Evolutionary conservation across 2,797 vertebrate genomes (phyloP), one percentile per base, ranked within the genome.

Genomic region (Eulemur coronatus): DNA sequence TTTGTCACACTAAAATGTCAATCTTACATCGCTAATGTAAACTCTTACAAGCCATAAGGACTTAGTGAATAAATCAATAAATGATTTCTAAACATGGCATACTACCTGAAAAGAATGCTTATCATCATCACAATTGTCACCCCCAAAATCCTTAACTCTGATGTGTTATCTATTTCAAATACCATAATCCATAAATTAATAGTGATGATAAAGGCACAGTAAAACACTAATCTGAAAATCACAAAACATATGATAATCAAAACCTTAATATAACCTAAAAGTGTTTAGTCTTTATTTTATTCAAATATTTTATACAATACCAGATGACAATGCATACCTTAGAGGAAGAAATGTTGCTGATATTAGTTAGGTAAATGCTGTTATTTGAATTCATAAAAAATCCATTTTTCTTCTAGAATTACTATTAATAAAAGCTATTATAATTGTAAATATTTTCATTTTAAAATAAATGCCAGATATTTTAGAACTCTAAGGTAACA

Each of bases 391-490:
- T 91, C 67, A 95, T 84, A 82, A n/a, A 94, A 20, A 20, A 97
- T 14, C 28, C 38, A 41, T 90, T 95, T 22, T 82, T 90, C n/a
- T 69, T 72, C 24, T 48, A 48, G 41, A 94, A 95, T n/a, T 84
- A 57, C 46, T 57, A 72, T 17, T 70, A 57, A 12, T 73, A 86
- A 75, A 85, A 84, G 28, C 46, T 94, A 50, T 94, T 95, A 84
- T 57, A 93, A 80, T 70, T 89, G 48, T 28, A 93, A 96, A 59
- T 38, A 28, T 76, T 94, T 84, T 92, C 69, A 87, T 89, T 96
- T 97, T 87, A 96, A 98, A 97, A 97, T 65, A 95, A 10, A 3
- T 93, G 61, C 63, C 86, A 97, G 80, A 88, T 96, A 94, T 95
- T 96, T 87, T 70, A 95, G 75, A 91, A 93, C 81, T 92, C 78